Base-by-base conservation (phyloP, 2,888 invertebrate species). In the Caenorhabditis sp. region DNA sequence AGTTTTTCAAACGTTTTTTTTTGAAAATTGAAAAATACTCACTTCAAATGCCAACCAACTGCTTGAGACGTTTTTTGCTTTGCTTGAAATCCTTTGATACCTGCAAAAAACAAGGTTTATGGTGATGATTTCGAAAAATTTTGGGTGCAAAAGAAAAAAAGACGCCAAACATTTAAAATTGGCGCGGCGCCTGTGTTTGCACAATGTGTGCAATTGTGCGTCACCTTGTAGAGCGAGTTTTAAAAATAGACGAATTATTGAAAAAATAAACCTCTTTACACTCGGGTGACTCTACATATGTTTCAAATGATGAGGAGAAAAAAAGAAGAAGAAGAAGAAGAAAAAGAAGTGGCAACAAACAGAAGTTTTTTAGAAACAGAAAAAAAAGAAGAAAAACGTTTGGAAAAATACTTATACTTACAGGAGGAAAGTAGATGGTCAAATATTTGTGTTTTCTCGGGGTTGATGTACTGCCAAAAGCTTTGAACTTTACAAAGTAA, bases 121-220 rank as follows among this genome's bases (percentile, higher is more conserved):
- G 31, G 31, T n/a, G 31, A 31, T 31, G 4, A 7, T 31, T 31
- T 10, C 10, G 17, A 50, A 67, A 67, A 57, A 31, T 21, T 12
- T 17, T 20, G 1, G 43, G 43, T 26, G 43, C 21, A 23, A n/a
- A 50, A 27, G n/a, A 50, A 50, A 60, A 60, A 20, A 14, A 50
- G 20, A 50, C 53, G 53, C n/a, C 21, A 53, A 53, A 53, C 8
- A 62, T 67, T 67, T 60, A 52, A 67, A 67, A 26, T 38, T 67
- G 57, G 67, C 67, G 67, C 67, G 54, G 31, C 23, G 49, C 54
- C 54, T 31, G 21, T 31, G 60, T 43, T 52, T 62, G 52, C 67
- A 52, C 23, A 62, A 38, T 25, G 61, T 67, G 25, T 59, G 67
- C 67, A 61, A 36, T 58, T 62, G 52, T 49, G 61, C 62, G 67